phyloP scores from a whole-genome alignment of 2,113 vertebrate species.

The Gambusia holbrooki region DNA sequence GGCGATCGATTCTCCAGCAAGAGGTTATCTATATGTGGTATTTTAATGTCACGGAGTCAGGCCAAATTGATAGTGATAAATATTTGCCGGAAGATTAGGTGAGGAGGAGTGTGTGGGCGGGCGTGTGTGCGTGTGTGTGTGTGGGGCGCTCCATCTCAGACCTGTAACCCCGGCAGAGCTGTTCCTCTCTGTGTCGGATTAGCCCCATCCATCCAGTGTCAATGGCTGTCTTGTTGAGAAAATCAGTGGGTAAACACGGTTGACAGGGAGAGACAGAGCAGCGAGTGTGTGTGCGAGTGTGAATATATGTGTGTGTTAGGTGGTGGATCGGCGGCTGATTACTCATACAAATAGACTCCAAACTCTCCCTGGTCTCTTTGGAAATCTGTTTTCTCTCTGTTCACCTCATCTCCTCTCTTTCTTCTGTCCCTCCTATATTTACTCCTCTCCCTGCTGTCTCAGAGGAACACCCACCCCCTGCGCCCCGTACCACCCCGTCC shows the following conservation, averaged over 20 bases:
- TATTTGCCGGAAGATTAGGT: slow-evolving; percentile 99
- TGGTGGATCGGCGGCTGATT: slow-evolving; percentile 86
- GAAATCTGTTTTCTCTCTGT: slow-evolving; percentile 86
- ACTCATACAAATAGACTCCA: slow-evolving; percentile 99
- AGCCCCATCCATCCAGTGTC: slow-evolving; percentile 99
- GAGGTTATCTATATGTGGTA: slow-evolving; percentile 80
- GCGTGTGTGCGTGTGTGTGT: slow-evolving; percentile 78
- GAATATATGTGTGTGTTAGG: slow-evolving; percentile 28
- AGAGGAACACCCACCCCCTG: slow-evolving; percentile 81
- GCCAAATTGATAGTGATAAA: slow-evolving; percentile 99
- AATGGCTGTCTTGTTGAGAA: slow-evolving; percentile 99
- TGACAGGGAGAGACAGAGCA: slow-evolving; percentile 86
- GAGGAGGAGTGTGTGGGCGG: slow-evolving; percentile 85
- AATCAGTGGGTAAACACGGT: slow-evolving; percentile 99
- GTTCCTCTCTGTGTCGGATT: slow-evolving; percentile 95
- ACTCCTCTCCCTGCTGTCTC: slow-evolving; percentile 88
- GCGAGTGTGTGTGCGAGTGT: slow-evolving; percentile 29
- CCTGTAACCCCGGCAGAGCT: slow-evolving; percentile 94
- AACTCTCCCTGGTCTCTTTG: slow-evolving; percentile 87
- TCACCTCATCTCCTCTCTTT: slow-evolving; percentile 38
- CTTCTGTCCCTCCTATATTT: slow-evolving; percentile 64
- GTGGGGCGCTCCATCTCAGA: slow-evolving; percentile 88
- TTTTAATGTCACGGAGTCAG: slow-evolving; percentile 81
- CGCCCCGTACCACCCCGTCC: slow-evolving; percentile 64
- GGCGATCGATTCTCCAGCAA: slow-evolving; percentile 72